Conservation (phyloP, 2,113 vertebrate species). For the Toxostoma redivivum region DNA sequence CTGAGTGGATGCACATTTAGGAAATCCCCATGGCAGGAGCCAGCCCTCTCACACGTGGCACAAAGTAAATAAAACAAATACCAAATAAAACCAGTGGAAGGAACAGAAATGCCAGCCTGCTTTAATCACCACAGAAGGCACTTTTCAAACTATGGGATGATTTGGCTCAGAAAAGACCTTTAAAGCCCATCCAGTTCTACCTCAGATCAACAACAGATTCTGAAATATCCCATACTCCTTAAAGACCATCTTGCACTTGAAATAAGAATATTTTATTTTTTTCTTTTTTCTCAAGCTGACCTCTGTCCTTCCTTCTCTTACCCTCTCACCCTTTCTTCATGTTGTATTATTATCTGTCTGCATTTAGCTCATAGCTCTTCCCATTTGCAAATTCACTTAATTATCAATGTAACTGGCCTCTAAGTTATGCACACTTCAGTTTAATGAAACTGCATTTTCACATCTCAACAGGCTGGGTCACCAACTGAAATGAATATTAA, state of each 20-base stretch:
- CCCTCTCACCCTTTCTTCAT: neutral
- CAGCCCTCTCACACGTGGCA: neutral
- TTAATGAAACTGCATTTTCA: constrained; percentile 26
- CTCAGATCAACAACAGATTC: neutral
- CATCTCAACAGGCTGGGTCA: neutral
- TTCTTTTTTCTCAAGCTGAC: neutral
- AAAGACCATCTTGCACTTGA: neutral
- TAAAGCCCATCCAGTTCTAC: accelerated
- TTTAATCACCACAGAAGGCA: neutral
- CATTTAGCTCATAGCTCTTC: neutral
- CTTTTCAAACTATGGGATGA: neutral
- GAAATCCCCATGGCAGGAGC: neutral
- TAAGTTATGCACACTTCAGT: neutral
- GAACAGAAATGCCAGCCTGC: neutral
- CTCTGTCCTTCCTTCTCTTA: neutral
- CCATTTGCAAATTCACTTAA: neutral
- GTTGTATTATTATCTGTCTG: neutral
- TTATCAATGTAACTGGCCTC: neutral
- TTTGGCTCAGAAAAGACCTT: neutral
- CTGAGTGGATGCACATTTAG: neutral
- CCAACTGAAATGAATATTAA: neutral
- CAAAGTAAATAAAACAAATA: neutral
- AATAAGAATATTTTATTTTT: neutral
- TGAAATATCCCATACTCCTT: neutral
- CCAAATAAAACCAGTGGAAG: neutral